phyloP scores from a whole-genome alignment of 2,888 invertebrate species.

The Drosophila putrida region DNA sequence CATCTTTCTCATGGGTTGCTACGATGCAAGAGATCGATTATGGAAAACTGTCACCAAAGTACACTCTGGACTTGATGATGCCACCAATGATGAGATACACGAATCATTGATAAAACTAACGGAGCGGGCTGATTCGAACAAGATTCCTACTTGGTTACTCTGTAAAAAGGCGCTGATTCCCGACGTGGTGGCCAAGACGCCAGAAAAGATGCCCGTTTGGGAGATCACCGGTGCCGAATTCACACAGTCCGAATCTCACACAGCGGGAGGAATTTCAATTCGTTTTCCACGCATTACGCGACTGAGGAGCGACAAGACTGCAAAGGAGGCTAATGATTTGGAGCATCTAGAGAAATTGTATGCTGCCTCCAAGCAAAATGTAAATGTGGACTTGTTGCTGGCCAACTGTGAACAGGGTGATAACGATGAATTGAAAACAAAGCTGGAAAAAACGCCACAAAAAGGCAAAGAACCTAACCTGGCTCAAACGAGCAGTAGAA shows the following conservation, averaged over 20 bases:
- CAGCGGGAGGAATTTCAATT: slow-evolving; percentile 97
- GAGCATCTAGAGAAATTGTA: slow-evolving; percentile 90
- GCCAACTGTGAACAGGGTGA: slow-evolving; percentile 61
- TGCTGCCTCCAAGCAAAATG: slow-evolving; percentile 87
- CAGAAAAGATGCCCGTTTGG: slow-evolving; percentile 96
- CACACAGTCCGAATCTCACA: slow-evolving; percentile 93
- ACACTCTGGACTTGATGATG: slow-evolving; percentile 95
- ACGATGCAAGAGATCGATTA: slow-evolving; percentile 88
- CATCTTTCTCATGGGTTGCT: slow-evolving; percentile 97
- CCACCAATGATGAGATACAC: slow-evolving; percentile 92
- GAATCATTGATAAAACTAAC: slow-evolving; percentile 87
- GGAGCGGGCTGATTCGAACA: slow-evolving; percentile 91
- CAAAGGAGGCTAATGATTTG: slow-evolving; percentile 93
- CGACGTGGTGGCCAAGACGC: slow-evolving; percentile 94
- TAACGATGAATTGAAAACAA: slow-evolving; percentile 49
- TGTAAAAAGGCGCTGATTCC: slow-evolving; percentile 94
- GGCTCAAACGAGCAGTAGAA: slow-evolving; percentile 37
- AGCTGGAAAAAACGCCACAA: slow-evolving; percentile 66
- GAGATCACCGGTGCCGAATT: slow-evolving; percentile 95
- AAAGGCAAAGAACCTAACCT: slow-evolving; percentile 31
- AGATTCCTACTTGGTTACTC: slow-evolving; percentile 92
- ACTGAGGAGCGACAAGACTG: slow-evolving; percentile 93
- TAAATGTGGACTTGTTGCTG: slow-evolving; percentile 84
- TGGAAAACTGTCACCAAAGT: slow-evolving; percentile 98
- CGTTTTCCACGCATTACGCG: slow-evolving; percentile 95